phyloP scores from a whole-genome alignment of 1,140 invertebrate genomes.

The Doryteuthis pealeii region DNA sequence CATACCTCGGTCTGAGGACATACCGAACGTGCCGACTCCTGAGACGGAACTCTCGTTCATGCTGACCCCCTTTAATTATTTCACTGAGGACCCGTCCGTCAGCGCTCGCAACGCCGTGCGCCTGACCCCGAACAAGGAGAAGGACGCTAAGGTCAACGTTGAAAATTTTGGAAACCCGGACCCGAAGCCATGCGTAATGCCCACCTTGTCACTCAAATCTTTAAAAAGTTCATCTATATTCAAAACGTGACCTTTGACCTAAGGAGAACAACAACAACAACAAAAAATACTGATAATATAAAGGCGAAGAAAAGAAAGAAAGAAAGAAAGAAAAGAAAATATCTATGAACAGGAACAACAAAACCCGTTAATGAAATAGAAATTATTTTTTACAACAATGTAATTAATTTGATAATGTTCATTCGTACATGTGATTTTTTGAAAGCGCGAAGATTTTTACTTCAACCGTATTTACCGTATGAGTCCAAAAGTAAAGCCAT shows the following conservation, averaged over 20 bases:
- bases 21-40: conserved; percentile 45
- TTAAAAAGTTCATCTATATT: conserved; percentile 2
- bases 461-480: too few relatives aligned
- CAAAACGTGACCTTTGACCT: background rate
- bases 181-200: background rate
- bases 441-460: too few relatives aligned
- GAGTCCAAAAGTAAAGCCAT: too few relatives aligned
- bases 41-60: conserved; percentile 39
- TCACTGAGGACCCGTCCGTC: conserved; percentile 40
- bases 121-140: conserved; percentile 67
- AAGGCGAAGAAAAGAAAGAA: background rate
- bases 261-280: background rate
- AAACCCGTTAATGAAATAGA: too few relatives aligned
- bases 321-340: background rate
- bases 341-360: background rate
- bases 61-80: conserved; percentile 50
- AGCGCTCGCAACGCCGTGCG: conserved; percentile 36
- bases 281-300: background rate
- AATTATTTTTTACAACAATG: too few relatives aligned
- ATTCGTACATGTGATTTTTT: too few relatives aligned
- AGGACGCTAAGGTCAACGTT: conserved; percentile 26
- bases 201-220: background rate
- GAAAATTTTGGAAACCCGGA: conserved; percentile 19
- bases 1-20: conserved; percentile 47
- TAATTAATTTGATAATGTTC: too few relatives aligned